Evolutionary conservation across 2,888 invertebrate genomes (phyloP).

Genomic region (Luffia ferchaultella): DNA sequence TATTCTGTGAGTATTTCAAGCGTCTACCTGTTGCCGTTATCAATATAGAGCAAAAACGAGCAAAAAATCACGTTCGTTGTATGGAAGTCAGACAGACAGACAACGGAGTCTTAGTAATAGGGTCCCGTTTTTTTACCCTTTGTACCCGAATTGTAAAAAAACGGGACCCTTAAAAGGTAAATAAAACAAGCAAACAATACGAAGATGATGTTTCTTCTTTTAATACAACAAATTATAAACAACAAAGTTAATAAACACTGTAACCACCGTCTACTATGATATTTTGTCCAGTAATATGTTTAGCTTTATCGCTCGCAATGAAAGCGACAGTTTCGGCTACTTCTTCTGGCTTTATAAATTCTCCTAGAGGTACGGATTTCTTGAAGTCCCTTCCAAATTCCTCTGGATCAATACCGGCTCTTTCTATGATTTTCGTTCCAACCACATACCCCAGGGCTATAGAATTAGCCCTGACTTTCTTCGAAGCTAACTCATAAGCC

Average conservation of each 20-base stretch:
- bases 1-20: too few species aligned
- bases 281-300: conserved; percentile 82
- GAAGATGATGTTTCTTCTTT: not conserved
- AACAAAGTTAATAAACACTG: not conserved
- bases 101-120: too few species aligned
- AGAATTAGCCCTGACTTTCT: conserved; percentile 80
- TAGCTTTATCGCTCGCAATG: conserved; percentile 79
- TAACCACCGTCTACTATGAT: conserved; percentile 86
- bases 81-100: too few species aligned
- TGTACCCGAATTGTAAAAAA: too few species aligned
- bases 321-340: conserved; percentile 84
- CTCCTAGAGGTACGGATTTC: conserved; percentile 82
- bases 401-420: conserved; percentile 78
- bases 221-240: not conserved
- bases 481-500: conserved; percentile 78
- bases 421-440: conserved; percentile 79
- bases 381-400: conserved; percentile 75
- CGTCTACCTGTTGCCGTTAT: too few species aligned
- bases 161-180: too few species aligned
- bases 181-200: not conserved
- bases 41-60: too few species aligned
- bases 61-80: too few species aligned
- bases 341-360: conserved; percentile 77
- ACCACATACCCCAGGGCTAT: conserved; percentile 85
- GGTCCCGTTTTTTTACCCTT: too few species aligned